Evolutionary conservation across 2,888 invertebrate species (phyloP), one percentile per base, ranked within the genome.

Genomic region (Bimastos eiseni): DNA sequence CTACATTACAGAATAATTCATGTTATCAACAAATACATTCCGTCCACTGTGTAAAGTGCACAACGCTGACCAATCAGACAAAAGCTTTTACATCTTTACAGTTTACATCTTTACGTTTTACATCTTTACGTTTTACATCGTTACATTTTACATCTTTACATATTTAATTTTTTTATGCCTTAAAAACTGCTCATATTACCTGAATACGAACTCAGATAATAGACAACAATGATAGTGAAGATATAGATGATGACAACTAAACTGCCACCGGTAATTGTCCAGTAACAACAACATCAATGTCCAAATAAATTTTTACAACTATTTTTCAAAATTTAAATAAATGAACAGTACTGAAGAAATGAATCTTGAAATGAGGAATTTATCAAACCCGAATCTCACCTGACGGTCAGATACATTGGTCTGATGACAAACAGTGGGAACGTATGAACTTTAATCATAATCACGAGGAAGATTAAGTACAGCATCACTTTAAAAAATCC

Each of bases 371-470:
- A 15, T 88, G 34, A 4, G 6, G 13, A 37, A 88, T 6, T 88
- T 34, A 1, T 19, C 34, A 37, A 34, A 34, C 34, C 88, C 6
- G 30, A 34, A 33, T 34, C 96, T 95, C 94, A 97, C 97, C 97
- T 97, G 96, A 99, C 97, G n/a, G 99, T 98, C 94, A 99, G 97
- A 96, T 99, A 99, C 98, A 99, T 99, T 8, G 99, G 99, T 93
- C 99, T 96, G 95, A 99, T 98, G 83, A 99, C 98, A 96, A 99
- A 99, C 93, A 99, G 96, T 44, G 99, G 99, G 94, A 99, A 96
- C 0, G 99, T 99, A 95, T 99, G 99, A 91, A 99, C 97, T 94
- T 97, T 97, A 49, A 99, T 97, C 99, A 99, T 99, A 91, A 99
- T 97, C 24, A 97, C 97, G 92, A 99, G 98, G 95, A 99, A 99